Evolutionary conservation across 2,113 vertebrate genomes (phyloP).

Genomic region (Catagonus wagneri): DNA sequence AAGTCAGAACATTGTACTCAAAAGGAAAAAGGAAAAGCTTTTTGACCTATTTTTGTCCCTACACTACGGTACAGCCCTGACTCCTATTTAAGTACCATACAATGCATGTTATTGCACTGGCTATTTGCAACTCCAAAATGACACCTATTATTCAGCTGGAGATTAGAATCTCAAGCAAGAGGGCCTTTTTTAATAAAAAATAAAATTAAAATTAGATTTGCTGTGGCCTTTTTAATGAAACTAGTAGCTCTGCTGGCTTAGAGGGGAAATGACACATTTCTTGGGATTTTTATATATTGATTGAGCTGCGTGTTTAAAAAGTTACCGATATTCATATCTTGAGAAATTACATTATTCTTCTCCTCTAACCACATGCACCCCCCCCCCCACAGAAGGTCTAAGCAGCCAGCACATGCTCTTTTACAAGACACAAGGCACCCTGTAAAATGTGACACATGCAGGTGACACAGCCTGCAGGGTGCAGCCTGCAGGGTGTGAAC

Average conservation of each 20-base stretch:
- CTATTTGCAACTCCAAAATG: constrained; percentile 65
- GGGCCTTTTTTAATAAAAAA: constrained; percentile 80
- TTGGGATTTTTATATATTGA: constrained; percentile 65
- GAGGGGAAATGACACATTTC: constrained; percentile 71
- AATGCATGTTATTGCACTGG: not conserved
- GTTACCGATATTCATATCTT: not conserved
- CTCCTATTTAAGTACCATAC: constrained; percentile 62
- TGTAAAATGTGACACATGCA: not conserved
- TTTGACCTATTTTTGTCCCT: constrained; percentile 77
- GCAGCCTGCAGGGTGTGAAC: not conserved
- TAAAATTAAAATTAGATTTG: constrained; percentile 83
- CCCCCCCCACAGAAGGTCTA: rapidly evolving
- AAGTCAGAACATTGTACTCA: constrained; percentile 57
- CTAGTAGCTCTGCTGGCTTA: constrained; percentile 67
- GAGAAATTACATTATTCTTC: not conserved
- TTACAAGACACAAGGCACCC: not conserved
- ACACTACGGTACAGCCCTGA: not conserved
- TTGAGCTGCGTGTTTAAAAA: not conserved
- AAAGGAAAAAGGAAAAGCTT: constrained; percentile 64
- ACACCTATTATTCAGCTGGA: constrained; percentile 72
- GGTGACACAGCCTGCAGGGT: not conserved
- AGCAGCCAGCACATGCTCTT: not conserved
- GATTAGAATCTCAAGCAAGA: constrained; percentile 75
- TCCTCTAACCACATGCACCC: not conserved
- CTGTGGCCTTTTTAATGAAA: constrained; percentile 77